Conservation (phyloP, 2,888 invertebrate species). For the Octonoba sinensis region DNA sequence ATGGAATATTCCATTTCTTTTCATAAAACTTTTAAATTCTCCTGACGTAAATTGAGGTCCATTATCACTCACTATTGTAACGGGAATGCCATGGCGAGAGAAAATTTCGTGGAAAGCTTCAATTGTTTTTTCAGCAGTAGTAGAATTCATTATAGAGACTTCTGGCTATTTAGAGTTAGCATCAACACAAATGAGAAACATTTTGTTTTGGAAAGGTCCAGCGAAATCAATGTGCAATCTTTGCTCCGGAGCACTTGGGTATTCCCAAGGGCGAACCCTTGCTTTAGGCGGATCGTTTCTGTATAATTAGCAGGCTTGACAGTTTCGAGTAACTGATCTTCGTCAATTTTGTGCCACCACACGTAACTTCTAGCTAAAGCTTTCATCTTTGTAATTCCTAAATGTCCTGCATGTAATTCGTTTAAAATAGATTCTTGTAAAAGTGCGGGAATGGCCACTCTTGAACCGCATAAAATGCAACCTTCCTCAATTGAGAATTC, state of each 20-base stretch:
- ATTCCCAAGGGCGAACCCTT: not conserved
- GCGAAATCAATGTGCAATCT: not conserved
- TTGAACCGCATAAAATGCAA: not conserved
- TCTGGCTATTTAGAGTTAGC: not conserved
- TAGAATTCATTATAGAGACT: conserved; percentile 1
- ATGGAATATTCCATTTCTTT: no score
- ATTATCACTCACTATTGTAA: not conserved
- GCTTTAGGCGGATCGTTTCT: not conserved
- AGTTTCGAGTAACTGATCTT: not conserved
- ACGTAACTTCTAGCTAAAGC: no score
- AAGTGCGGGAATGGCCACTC: not conserved
- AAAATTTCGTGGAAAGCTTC: not conserved
- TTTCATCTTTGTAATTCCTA: no score
- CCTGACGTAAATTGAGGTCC: no score
- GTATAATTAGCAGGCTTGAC: not conserved
- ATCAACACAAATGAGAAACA: not conserved
- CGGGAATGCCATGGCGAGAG: not conserved
- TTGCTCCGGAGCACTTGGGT: not conserved
- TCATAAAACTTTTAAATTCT: no score
- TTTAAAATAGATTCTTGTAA: not conserved
- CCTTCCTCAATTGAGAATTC: not conserved
- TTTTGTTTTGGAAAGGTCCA: not conserved
- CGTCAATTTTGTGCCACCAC: not conserved
- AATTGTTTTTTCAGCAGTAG: not conserved
- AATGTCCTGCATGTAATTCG: not conserved